Evolutionary conservation across 1,140 invertebrate genomes (phyloP), one percentile per base, ranked within the genome.

Genomic region (Lepidotrigona ventralis): DNA sequence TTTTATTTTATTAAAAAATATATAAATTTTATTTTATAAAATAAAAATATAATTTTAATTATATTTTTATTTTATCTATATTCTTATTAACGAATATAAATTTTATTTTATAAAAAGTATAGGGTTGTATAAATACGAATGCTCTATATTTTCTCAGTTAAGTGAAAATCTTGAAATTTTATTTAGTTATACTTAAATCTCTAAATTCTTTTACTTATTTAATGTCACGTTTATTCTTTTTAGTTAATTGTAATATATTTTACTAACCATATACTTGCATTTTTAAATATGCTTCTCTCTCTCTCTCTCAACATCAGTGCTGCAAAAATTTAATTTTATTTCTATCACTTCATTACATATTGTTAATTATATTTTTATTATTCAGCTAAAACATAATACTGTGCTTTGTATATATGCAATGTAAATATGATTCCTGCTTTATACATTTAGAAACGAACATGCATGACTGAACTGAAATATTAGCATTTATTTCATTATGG

Each of bases 261-360:
- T 60, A 60, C 23, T n/a, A 60, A 60, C 58, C 5, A 12, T 12
- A 14, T 9, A n/a, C 12, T 60, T 60, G n/a, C 58, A n/a, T 60
- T 60, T 60, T 60, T 60, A 60, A 60, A n/a, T 60, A 60, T 60
- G 12, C n/a, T 60, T 54, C n/a, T 69, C 15, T 21, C 9, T 39
- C n/a, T 85, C 80, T 87, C 77, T 87, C 53, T 53, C 78, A 87
- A 88, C 85, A 85, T 88, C 85, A 81, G 85, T 88, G 74, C 53
- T 87, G 15, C 58, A 58, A 64, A 46, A 60, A 51, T 26, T 68
- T 26, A 29, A 5, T 29, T 29, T 69, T 60, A 39, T 53, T 29
- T 56, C 58, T 69, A 21, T 56, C 46, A 71, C 51, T 9, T 66
- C 39, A 33, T 9, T 29, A 66, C 17, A 5, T 17, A 17, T 29